Conservation (phyloP, 2,113 vertebrate species). For the Microtus montanus region DNA sequence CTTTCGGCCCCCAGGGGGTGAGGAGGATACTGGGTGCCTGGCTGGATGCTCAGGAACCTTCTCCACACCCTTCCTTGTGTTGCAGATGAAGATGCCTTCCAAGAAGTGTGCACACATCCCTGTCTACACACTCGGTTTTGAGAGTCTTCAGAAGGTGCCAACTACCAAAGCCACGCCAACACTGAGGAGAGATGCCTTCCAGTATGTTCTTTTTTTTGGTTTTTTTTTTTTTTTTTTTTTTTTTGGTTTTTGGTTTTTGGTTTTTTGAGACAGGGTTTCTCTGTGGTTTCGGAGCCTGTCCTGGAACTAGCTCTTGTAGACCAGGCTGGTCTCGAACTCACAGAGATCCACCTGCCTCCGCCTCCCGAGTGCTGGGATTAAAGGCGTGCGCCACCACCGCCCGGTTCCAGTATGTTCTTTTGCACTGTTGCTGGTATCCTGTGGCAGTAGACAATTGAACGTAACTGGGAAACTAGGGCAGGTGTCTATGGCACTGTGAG, state of each 20-base stretch:
- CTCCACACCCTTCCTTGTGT: not conserved
- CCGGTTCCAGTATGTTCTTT: slow-evolving; percentile 89
- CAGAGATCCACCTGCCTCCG: no score
- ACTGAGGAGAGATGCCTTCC: slow-evolving; percentile 90
- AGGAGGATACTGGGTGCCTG: not conserved
- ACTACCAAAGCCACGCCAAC: slow-evolving; percentile 79
- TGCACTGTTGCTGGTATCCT: not conserved
- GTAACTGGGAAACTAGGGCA: not conserved
- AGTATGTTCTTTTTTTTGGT: slow-evolving; percentile 86
- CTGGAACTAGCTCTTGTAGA: no score
- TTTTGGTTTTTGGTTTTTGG: no score
- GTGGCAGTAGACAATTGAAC: not conserved
- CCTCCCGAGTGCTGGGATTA: no score
- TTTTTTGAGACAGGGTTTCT: no score
- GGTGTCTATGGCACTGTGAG: no score
- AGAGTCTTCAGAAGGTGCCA: slow-evolving; percentile 82
- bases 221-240: no score
- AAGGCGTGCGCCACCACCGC: no score
- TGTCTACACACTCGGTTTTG: slow-evolving; percentile 95
- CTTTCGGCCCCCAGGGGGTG: not conserved
- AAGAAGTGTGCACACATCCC: slow-evolving; percentile 98
- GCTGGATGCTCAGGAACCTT: no score
- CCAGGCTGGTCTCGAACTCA: no score
- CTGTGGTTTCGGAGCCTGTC: no score
- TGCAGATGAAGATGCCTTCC: slow-evolving; percentile 96